phyloP scores from a whole-genome alignment of 2,797 vertebrate genomes.

The Naso thynnoides region DNA sequence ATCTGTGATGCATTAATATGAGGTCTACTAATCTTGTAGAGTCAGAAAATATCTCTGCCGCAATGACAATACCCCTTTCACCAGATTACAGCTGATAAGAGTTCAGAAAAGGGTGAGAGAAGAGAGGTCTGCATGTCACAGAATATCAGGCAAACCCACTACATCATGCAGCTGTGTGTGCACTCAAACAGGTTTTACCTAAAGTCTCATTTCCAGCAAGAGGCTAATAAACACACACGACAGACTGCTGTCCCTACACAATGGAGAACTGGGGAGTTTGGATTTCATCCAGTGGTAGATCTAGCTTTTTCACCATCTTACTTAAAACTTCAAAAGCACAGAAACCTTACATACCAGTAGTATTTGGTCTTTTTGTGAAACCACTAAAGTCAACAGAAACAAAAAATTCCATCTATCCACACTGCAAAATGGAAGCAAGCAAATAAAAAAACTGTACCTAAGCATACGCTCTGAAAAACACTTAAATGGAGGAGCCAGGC shows the following conservation, averaged over 20 bases:
- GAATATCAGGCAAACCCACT: conserved; percentile 6
- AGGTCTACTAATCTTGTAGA: neutral
- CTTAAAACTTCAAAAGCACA: neutral
- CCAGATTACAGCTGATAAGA: conserved; percentile 19
- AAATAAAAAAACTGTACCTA: neutral
- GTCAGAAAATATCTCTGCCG: neutral
- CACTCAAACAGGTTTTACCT: conserved; percentile 61
- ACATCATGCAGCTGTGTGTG: conserved; percentile 4
- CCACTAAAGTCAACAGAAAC: neutral
- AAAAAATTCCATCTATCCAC: neutral
- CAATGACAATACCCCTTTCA: conserved; percentile 4
- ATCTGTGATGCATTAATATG: neutral
- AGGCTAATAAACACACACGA: conserved; percentile 25
- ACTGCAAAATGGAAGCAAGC: neutral
- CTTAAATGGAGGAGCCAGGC: conserved; percentile 1
- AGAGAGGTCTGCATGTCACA: neutral
- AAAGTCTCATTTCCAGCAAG: conserved; percentile 23
- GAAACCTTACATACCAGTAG: neutral
- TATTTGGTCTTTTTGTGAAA: neutral
- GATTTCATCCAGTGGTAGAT: neutral
- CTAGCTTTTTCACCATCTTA: neutral
- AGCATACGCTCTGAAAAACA: neutral
- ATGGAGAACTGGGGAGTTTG: neutral
- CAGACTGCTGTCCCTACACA: conserved; percentile 4
- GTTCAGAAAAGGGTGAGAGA: neutral